Evolutionary conservation across 1,140 invertebrate species (phyloP).

Genomic region (Apolygus lucorum): DNA sequence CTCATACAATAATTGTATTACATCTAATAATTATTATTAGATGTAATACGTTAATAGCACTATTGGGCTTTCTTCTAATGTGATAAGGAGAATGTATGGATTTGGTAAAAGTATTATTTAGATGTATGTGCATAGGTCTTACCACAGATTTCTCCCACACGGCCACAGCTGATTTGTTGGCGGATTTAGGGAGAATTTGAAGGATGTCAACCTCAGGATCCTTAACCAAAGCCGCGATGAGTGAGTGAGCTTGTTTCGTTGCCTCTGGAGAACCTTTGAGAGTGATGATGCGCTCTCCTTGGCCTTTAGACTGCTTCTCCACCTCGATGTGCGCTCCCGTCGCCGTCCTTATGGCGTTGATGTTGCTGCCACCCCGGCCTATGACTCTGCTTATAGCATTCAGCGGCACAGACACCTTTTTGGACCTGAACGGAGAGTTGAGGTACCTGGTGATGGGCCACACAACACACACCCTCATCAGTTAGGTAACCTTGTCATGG

Average conservation of each 20-base stretch:
- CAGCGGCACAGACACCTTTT: slow-evolving; percentile 85
- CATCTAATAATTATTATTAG: too few relatives aligned
- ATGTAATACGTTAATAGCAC: too few relatives aligned
- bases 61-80: too few relatives aligned
- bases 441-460: slow-evolving; percentile 31
- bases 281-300: slow-evolving; percentile 86
- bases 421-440: slow-evolving; percentile 48
- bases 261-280: slow-evolving; percentile 89
- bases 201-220: slow-evolving; percentile 87
- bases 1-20: not conserved
- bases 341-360: slow-evolving; percentile 88
- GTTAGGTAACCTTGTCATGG: not conserved
- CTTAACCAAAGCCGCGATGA: slow-evolving; percentile 80
- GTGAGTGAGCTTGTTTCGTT: slow-evolving; percentile 75
- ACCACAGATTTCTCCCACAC: slow-evolving; percentile 50
- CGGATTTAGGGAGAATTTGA: slow-evolving; percentile 67
- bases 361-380: slow-evolving; percentile 90
- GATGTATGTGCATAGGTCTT: slow-evolving; percentile 25
- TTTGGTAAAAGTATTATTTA: too few relatives aligned
- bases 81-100: too few relatives aligned
- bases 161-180: slow-evolving; percentile 42
- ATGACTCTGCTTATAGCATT: slow-evolving; percentile 93
- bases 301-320: slow-evolving; percentile 90
- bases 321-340: slow-evolving; percentile 96
- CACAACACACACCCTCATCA: slow-evolving; percentile 15